Percentiles rank a stretch among this genome's conserved stretches.
Evolutionary conservation across 2,113 vertebrate species (phyloP).

Genomic region (Seriola aureovittata): DNA sequence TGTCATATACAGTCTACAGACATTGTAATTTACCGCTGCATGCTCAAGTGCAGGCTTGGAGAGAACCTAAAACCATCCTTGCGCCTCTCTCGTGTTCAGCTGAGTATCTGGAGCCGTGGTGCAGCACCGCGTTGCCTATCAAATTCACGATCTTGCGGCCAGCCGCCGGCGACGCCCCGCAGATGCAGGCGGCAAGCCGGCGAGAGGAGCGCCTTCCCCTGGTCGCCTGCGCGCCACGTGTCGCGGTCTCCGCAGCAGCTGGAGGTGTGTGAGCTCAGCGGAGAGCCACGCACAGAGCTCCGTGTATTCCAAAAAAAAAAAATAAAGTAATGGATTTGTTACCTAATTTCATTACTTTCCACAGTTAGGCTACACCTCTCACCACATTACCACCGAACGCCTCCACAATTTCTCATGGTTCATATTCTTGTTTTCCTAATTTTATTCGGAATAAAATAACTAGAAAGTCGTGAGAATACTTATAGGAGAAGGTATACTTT

Average conservation of each 20-base stretch:
- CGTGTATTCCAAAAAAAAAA: background rate
- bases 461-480: background rate
- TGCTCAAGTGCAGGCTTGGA: background rate
- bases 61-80: background rate
- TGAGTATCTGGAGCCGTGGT: conserved; percentile 1
- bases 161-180: conserved; percentile 80
- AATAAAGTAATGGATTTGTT: too few species aligned
- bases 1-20: conserved; percentile 20
- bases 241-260: conserved; percentile 83
- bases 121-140: conserved; percentile 68
- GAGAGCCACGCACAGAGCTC: conserved; percentile 35
- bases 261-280: conserved; percentile 74
- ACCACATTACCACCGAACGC: background rate
- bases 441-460: background rate
- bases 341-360: background rate
- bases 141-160: conserved; percentile 74
- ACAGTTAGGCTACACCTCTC: background rate
- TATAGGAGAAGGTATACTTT: background rate
- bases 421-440: background rate
- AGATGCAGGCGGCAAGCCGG: conserved; percentile 82
- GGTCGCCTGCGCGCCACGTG: conserved; percentile 85
- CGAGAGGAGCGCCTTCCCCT: conserved; percentile 80
- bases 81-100: conserved; percentile 16
- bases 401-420: background rate
- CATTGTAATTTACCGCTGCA: conserved; percentile 20